phyloP scores from a whole-genome alignment of 2,113 vertebrate genomes.

The Cynocephalus volans region DNA sequence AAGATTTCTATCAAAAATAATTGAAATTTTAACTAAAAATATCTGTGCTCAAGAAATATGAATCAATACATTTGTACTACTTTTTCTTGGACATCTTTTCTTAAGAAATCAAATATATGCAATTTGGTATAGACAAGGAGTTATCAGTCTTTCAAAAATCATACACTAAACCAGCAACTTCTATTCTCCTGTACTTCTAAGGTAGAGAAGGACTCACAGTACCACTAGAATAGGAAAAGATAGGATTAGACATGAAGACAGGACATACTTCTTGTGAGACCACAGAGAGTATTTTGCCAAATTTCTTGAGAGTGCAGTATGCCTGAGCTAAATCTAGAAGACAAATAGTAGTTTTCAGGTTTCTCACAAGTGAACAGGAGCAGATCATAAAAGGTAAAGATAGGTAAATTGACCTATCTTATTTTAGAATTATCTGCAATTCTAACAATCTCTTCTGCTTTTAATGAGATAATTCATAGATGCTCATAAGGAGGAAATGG shows the following conservation, averaged over 20 bases:
- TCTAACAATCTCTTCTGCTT: neutral
- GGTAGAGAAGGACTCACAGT: neutral
- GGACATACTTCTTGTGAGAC: neutral
- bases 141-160: neutral
- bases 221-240: neutral
- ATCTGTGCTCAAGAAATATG: neutral
- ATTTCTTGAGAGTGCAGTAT: neutral
- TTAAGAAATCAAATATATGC: slow-evolving; percentile 9
- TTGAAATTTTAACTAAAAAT: slow-evolving; percentile 11
- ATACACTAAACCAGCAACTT: neutral
- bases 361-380: neutral
- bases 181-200: neutral
- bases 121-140: neutral
- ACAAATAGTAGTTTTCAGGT: neutral
- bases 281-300: neutral
- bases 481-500: neutral
- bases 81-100: neutral
- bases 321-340: neutral
- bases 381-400: neutral
- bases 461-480: neutral
- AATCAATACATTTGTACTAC: neutral
- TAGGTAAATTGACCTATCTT: neutral
- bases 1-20: neutral
- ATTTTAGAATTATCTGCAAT: neutral
- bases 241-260: neutral